Evolutionary conservation across 2,797 vertebrate species (phyloP).

Genomic region (Megalops cyprinoides): DNA sequence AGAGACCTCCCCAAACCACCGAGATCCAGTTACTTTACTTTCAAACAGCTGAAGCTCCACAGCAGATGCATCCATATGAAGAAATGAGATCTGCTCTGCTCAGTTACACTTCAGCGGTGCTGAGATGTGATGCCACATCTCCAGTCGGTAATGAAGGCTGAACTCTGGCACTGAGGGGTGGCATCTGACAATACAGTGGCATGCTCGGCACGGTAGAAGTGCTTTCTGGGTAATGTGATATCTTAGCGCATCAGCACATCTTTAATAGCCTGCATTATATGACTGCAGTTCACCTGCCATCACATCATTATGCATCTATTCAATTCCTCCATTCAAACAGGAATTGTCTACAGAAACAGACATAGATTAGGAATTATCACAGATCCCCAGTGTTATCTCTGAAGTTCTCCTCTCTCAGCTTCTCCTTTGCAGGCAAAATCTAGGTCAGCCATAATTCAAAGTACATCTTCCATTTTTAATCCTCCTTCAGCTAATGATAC

Average conservation of each 20-base stretch:
- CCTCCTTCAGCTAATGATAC: slow-evolving; percentile 9
- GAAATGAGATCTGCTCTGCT: slow-evolving; percentile 26
- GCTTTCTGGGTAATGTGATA: neutral
- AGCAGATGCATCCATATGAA: slow-evolving; percentile 18
- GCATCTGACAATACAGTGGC: neutral
- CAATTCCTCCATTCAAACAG: neutral
- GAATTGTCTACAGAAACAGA: slow-evolving; percentile 1
- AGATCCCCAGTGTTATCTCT: slow-evolving; percentile 20
- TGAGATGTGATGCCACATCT: neutral
- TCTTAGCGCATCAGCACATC: neutral
- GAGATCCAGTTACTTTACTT: slow-evolving; percentile 26
- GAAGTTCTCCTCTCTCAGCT: neutral
- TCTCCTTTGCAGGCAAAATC: slow-evolving; percentile 4
- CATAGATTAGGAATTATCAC: slow-evolving; percentile 12
- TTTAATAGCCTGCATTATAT: neutral
- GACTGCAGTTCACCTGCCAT: neutral
- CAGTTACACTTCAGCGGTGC: slow-evolving; percentile 4
- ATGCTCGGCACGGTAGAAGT: neutral
- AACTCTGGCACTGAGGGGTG: neutral
- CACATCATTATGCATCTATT: neutral
- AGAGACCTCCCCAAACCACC: slow-evolving; percentile 16
- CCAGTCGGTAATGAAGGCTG: neutral
- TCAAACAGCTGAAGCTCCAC: slow-evolving; percentile 17
- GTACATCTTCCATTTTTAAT: neutral
- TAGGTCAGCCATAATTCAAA: slow-evolving; percentile 25